phyloP scores from a whole-genome alignment of 2,797 vertebrate species.

The Capromys pilorides region DNA sequence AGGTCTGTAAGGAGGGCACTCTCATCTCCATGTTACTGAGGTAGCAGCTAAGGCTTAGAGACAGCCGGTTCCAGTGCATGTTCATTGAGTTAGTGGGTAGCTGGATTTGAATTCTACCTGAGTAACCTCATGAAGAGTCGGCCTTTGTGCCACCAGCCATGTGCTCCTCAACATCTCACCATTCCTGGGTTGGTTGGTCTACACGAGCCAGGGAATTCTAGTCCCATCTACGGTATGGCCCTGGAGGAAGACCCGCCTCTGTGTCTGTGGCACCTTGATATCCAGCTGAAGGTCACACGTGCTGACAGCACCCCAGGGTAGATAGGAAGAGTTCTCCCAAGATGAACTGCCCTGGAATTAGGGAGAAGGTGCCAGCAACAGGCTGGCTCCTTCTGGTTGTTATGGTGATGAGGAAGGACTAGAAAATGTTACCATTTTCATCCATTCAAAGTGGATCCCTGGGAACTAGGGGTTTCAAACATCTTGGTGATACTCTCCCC shows the following conservation, averaged over 20 bases:
- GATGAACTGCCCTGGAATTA: neutral
- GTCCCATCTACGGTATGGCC: neutral
- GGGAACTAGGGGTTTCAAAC: neutral
- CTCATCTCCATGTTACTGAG: neutral
- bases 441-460: neutral
- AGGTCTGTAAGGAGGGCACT: neutral
- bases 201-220: neutral
- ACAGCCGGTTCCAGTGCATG: neutral
- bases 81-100: neutral
- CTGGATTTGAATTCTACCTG: neutral
- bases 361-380: neutral
- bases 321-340: neutral
- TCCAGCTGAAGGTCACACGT: neutral
- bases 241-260: neutral
- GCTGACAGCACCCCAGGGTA: neutral
- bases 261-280: neutral
- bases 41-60: neutral
- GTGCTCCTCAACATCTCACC: neutral
- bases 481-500: neutral
- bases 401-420: neutral
- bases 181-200: neutral
- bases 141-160: neutral
- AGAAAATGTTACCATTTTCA: neutral
- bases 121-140: neutral
- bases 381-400: neutral